Base-by-base conservation (phyloP, 1,140 invertebrate genomes). In the Cotesia chilonis region DNA sequence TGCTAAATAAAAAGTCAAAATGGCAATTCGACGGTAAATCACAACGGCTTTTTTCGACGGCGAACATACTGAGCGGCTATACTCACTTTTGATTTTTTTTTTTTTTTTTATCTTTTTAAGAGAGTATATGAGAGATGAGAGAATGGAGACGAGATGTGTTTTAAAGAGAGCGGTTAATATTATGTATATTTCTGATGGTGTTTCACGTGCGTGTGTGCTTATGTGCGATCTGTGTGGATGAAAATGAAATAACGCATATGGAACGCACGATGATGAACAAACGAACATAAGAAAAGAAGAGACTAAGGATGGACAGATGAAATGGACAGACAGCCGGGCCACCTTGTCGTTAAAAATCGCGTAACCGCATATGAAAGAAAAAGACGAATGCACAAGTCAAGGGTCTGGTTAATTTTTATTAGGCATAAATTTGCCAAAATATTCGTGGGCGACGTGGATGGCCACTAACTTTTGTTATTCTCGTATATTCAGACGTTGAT, bases 321-420 rank as follows among this genome's bases (percentile, higher is more conserved):
- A 47, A 47, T 10, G 41, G 41, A 47, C 41, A 47, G 68, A 72
- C 61, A 14, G 73, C 71, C 61, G 70, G 75, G 78, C 75, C 78
- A 80, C 74, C 74, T 82, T 82, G 81, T 81, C 80, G 81, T 82
- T 83, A 83, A 82, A 83, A 75, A 75, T 80, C 76, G 74, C 73
- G 72, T 61, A 71, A 70, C 68, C 72, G 64, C 70, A 70, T 20
- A 20, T 54, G 28, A 28, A 28, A 20, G n/a, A 12, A 38, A 55
- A 41, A 36, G 47, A 51, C 20, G 28, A 28, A 28, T 36, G 37
- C 17, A 55, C 35, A 59, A 57, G 28, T 66, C 41, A 14, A 77
- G 80, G 77, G 76, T 80, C 81, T 84, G 82, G 77, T 84, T 84
- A 84, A 84, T 84, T 84, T 83, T 84, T 84, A 84, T 84, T 84